Evolutionary conservation across 2,888 invertebrate genomes (phyloP).

Genomic region (Apotomis capreana): DNA sequence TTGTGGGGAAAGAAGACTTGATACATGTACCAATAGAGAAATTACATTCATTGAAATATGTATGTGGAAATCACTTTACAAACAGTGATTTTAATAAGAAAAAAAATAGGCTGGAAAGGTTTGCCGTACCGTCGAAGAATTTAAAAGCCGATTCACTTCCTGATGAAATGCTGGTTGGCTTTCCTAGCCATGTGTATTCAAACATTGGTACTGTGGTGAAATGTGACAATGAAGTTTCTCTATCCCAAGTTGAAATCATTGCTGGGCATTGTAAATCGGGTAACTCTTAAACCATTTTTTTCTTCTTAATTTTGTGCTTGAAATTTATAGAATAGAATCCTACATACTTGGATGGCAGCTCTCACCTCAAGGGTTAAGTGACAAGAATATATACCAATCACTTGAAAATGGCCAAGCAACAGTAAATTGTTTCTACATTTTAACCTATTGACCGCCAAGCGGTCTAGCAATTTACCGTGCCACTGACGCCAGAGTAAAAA

Average conservation of each 20-base stretch:
- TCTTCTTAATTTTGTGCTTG: no score
- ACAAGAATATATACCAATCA: no score
- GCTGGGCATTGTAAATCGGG: neutral
- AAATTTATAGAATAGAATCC: no score
- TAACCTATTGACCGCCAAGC: no score
- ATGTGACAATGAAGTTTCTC: neutral
- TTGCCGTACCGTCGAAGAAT: neutral
- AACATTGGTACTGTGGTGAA: neutral
- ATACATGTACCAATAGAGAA: conserved; percentile 3
- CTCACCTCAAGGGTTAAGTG: no score
- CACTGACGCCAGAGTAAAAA: no score
- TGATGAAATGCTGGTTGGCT: neutral
- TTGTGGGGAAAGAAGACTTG: conserved; percentile 1
- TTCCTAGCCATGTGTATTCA: neutral
- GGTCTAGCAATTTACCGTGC: no score
- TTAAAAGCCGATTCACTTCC: conserved; percentile 4
- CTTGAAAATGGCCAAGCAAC: no score
- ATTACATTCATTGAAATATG: neutral
- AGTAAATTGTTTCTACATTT: no score
- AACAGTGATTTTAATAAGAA: neutral
- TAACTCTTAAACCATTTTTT: neutral
- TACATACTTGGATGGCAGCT: no score
- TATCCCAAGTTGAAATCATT: neutral
- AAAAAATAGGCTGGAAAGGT: neutral
- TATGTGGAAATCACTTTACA: neutral